Conservation (phyloP, 1,140 invertebrate genomes). For the Apis mellifera region Amel_HAv3.1 CM009940.2:2740501-2741000, state of each 20-base stretch:
- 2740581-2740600: constrained; percentile 8
- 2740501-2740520: constrained; percentile 26
- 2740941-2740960: constrained; percentile 62
- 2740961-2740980: constrained; percentile 33
- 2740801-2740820: constrained; percentile 14
- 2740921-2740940: constrained; percentile 64
- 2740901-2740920: constrained; percentile 38
- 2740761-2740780: constrained; percentile 48
- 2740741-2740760: constrained; percentile 37
- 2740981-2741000: constrained; percentile 37
- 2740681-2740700: background rate
- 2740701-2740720: background rate
- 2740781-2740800: constrained; percentile 52
- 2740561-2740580: constrained; percentile 79
- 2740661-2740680: background rate
- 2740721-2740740: constrained; percentile 45
- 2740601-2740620: background rate
- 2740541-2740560: constrained; percentile 77
- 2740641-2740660: background rate
- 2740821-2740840: background rate
- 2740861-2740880: constrained; percentile 31
- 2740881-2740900: constrained; percentile 26
- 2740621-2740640: background rate
- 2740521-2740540: constrained; percentile 55
- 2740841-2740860: constrained; percentile 23